A percentile compares a stretch with the other conserved stretches of the same genome.
These are phyloP conservation scores for Silurus meridionalis DNA, from an alignment of 2,113 vertebrate species.

Conservation along the genomic window DNA sequence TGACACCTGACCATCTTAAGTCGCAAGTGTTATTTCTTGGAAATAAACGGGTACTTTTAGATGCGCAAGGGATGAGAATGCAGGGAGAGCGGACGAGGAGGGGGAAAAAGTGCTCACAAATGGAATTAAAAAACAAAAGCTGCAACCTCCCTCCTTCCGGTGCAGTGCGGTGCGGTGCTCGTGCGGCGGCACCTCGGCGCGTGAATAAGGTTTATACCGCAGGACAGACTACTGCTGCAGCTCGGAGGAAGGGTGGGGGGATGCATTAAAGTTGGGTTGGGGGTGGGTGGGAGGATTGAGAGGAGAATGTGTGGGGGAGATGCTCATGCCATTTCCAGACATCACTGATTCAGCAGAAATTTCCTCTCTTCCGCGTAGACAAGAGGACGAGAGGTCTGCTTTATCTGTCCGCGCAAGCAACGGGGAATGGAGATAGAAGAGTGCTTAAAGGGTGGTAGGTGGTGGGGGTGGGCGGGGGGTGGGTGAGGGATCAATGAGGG, in stretches of 20 bases:
- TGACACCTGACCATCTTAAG: slow-evolving; percentile 22
- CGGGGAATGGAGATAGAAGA: slow-evolving; percentile 40
- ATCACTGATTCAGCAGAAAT: slow-evolving; percentile 94
- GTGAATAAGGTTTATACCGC: slow-evolving; percentile 58
- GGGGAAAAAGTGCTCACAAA: slow-evolving; percentile 20
- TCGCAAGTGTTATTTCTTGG: background rate
- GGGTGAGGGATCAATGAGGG: slow-evolving; percentile 31
- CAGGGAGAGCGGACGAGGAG: slow-evolving; percentile 15
- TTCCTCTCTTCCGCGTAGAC: slow-evolving; percentile 68
- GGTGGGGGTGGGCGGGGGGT: background rate
- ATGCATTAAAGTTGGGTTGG: slow-evolving; percentile 29
- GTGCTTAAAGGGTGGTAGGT: slow-evolving; percentile 2
- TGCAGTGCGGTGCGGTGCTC: slow-evolving; percentile 30
- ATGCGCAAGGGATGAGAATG: slow-evolving; percentile 13
- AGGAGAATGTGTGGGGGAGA: slow-evolving; percentile 59
- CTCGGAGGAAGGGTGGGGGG: slow-evolving; percentile 58
- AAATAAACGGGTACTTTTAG: slow-evolving; percentile 1
- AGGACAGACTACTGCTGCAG: slow-evolving; percentile 65
- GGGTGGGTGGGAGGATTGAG: slow-evolving; percentile 21
- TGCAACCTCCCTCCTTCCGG: slow-evolving; percentile 54
- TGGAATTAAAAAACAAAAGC: slow-evolving; percentile 43
- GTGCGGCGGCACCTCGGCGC: slow-evolving; percentile 60
- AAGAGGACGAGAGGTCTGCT: slow-evolving; percentile 67
- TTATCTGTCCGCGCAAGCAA: slow-evolving; percentile 49
- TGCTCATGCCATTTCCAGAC: slow-evolving; percentile 85